These are phyloP conservation scores for Ephestia elutella DNA, from an alignment of 1,140 invertebrate genomes.

Conservation along the genomic window DNA sequence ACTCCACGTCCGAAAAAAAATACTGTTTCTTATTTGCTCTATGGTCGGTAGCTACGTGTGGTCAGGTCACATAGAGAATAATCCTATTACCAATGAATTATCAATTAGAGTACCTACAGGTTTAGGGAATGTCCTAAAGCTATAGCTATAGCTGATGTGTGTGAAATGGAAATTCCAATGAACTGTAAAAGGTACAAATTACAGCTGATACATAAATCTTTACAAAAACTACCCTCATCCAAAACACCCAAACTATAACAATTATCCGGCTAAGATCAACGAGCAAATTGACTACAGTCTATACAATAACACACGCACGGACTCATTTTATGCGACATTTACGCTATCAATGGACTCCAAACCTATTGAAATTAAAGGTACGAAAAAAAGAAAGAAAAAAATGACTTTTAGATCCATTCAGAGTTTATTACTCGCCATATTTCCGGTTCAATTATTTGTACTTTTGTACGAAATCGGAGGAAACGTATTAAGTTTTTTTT, in stretches of 20 bases:
- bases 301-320: neutral
- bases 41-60: too few relatives aligned
- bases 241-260: neutral
- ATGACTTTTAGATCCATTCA: conserved; percentile 37
- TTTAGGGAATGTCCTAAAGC: too few relatives aligned
- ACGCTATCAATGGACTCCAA: conserved; percentile 39
- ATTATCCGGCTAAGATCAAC: neutral
- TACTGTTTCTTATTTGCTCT: too few relatives aligned
- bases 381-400: conserved; percentile 23
- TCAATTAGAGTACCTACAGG: too few relatives aligned
- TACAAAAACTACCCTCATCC: neutral
- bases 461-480: conserved; percentile 7
- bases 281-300: neutral
- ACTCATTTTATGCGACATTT: conserved; percentile 29
- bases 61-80: too few relatives aligned
- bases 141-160: too few relatives aligned
- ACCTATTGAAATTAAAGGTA: conserved; percentile 21
- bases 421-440: conserved; percentile 25
- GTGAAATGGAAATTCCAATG: too few relatives aligned
- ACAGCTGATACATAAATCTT: neutral
- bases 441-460: conserved; percentile 50
- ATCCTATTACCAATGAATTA: too few relatives aligned
- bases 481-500: conserved; percentile 2
- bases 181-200: neutral
- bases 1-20: too few relatives aligned